Conservation (phyloP, 2,888 invertebrate species). For the Bruchidius siliquastri region DNA sequence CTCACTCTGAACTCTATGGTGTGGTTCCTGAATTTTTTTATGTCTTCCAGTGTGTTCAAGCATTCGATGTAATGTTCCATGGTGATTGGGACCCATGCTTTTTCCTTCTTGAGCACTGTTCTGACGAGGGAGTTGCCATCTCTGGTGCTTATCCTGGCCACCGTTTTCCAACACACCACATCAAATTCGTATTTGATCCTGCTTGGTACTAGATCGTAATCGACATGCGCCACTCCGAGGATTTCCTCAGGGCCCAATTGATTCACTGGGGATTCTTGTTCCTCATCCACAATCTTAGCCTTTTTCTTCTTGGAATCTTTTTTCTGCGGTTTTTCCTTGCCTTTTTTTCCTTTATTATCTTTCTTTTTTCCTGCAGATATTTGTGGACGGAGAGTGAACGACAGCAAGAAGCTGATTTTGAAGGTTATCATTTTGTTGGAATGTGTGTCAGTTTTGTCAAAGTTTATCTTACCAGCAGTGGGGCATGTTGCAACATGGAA, state of each 20-base stretch:
- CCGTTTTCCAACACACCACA: slow-evolving; percentile 28
- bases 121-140: slow-evolving; percentile 20
- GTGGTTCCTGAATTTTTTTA: slow-evolving; percentile 19
- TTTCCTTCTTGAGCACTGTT: slow-evolving; percentile 21
- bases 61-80: slow-evolving; percentile 24
- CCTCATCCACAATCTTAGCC: neutral
- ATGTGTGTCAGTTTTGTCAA: neutral
- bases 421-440: neutral
- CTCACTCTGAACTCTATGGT: slow-evolving; percentile 24
- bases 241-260: neutral
- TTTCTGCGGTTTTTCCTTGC: neutral
- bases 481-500: neutral
- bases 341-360: neutral
- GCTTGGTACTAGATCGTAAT: neutral
- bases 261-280: neutral
- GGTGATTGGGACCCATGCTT: slow-evolving; percentile 28
- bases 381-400: neutral
- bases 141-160: slow-evolving; percentile 23
- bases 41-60: slow-evolving; percentile 18
- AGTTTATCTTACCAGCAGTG: neutral
- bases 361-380: neutral
- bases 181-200: slow-evolving; percentile 26
- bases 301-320: neutral
- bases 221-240: neutral
- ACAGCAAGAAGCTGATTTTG: neutral